Base-by-base conservation (phyloP, 2,113 vertebrate species). In the Archocentrus centrarchus region DNA sequence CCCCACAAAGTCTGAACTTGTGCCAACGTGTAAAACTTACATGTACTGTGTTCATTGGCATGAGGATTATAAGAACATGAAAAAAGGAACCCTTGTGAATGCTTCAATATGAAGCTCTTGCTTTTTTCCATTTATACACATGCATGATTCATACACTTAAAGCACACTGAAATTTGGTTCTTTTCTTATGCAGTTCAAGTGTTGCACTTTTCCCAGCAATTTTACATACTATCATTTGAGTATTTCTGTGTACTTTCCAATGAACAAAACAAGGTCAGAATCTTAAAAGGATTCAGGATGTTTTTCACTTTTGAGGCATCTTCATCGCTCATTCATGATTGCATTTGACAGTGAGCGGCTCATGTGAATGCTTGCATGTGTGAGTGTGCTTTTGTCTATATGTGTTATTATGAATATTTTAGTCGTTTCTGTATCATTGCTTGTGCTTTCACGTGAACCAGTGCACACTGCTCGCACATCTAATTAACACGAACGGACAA, bases 1-100 rank as follows among this genome's bases (percentile, higher is more conserved):
- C 86, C 88, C 87, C 84, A 92, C 86, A 62, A 86, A 59, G 84
- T 77, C 83, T 85, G 77, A 61, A 77, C 77, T 64, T 61, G 18
- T 84, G 66, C 83, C 77, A 76, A 11, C 24, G 9, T 79, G 57
- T 66, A 55, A 82, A 77, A 79, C 75, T 30, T 70, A 62, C n/a
- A 32, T 22, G 20, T 37, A 8, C 2, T 68, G 47, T 47, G 11
- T 66, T 55, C n/a, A 61, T 82, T 59, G 15, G 17, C 76, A 44
- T 53, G 17, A 59, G 20, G 10, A 59, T 63, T 47, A 86, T 27
- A 73, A 13, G 47, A 35, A 73, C 27, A n/a, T 32, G 15, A 20
- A 13, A 76, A 55, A 20, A 70, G 37, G 17, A 32, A 18, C 35
- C 13, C 27, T 30, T 75, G 11, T 55, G n/a, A 82, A 68, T 35